phyloP scores from a whole-genome alignment of 1,140 invertebrate genomes.

The Ladona fulva region DNA sequence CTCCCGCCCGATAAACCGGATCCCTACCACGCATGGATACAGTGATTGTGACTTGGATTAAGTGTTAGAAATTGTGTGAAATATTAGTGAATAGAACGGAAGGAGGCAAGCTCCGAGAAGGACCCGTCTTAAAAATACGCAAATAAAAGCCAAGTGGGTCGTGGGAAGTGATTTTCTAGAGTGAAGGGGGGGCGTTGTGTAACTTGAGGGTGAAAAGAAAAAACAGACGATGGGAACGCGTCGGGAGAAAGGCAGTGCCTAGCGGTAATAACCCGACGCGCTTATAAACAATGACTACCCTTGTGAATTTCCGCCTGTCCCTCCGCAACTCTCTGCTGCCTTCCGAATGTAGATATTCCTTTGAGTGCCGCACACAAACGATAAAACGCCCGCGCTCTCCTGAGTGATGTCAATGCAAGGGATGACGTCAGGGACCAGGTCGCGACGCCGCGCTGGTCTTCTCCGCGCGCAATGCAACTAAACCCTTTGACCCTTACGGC shows the following conservation, averaged over 20 bases:
- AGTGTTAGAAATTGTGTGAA: not conserved
- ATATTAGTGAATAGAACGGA: not conserved
- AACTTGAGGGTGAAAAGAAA: not conserved
- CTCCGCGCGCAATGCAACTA: not conserved
- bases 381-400: not conserved
- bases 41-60: slow-evolving; percentile 5
- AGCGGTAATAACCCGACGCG: not conserved
- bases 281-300: not conserved
- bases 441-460: not conserved
- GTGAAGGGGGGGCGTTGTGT: not conserved
- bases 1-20: not conserved
- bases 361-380: not conserved
- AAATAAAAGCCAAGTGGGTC: too few relatives aligned
- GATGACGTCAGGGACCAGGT: slow-evolving; percentile 1
- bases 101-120: too few relatives aligned
- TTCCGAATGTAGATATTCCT: not conserved
- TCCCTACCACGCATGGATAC: not conserved
- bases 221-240: not conserved
- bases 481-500: not conserved
- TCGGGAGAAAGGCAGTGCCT: not conserved
- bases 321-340: not conserved
- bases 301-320: not conserved
- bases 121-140: too few relatives aligned
- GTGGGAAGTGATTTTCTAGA: not conserved
- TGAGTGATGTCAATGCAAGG: not conserved